Base-by-base conservation (phyloP, 2,797 vertebrate genomes). In the Somateria mollissima region DNA sequence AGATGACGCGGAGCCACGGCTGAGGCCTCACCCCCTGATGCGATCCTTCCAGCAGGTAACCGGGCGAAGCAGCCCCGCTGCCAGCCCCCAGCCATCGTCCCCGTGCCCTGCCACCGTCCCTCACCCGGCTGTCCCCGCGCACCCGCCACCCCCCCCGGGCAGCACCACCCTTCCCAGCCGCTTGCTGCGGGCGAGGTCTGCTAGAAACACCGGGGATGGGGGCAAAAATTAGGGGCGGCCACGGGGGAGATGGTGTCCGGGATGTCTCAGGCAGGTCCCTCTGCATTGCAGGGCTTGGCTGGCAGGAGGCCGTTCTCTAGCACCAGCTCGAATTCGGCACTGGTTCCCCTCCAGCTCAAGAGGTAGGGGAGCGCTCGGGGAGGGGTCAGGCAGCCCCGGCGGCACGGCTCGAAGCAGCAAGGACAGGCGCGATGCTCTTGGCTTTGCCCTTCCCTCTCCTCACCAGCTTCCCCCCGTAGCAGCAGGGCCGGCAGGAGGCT, bases 31-130 rank as follows among this genome's bases (percentile, higher is more conserved):
- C 28, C 96, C 81, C 66, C 13, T 96, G 95, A 97, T 84, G 64
- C 67, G 95, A 94, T 84, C 66, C 69, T 93, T 95, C 78, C 98
- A 97, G 71, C 98, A 98, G 98, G 98, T 99, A 97, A 89, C 67
- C 39, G 49, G 17, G 17, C 16, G 41, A 24, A 27, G 24, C 37
- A 30, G 65, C 32, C 7, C 17, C 13, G 51, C 16, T 5, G 36
- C 75, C 36, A 60, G 73, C 34, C 22, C 36, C 27, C 32, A 47
- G 65, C 45, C 71, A 49, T 78, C 15, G 1, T 22, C 12, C 54
- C 45, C 1, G 2, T 66, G 28, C 8, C 69, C 64, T 67, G 67
- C 60, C 0, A 0, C 21, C 21, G 12, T 76, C 72, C 73, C 36
- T 76, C 6, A 8, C 2, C 56, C 5, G 2, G 37, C 4, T 20